A percentile compares a stretch with the other conserved stretches of the same genome.
phyloP scores from a whole-genome alignment of 2,113 vertebrate species.

The Muntiacus muntjak region DNA sequence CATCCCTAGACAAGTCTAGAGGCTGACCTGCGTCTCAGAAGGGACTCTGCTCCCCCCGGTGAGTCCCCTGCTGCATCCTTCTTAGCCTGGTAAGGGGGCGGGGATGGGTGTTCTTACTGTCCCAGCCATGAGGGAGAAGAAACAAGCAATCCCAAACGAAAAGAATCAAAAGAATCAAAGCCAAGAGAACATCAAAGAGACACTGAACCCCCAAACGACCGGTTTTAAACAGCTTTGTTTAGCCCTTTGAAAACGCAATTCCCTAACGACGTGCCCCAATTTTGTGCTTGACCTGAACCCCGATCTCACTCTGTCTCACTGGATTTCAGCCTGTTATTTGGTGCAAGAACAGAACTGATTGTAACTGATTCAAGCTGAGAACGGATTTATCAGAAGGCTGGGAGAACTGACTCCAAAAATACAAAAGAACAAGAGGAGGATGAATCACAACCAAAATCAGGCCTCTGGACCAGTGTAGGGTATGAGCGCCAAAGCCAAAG shows the following conservation, averaged over 20 bases:
- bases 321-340: background rate
- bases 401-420: background rate
- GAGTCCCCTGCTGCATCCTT: background rate
- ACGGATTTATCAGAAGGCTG: background rate
- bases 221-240: background rate
- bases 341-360: background rate
- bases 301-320: background rate
- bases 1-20: background rate
- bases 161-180: background rate
- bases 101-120: background rate
- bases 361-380: background rate
- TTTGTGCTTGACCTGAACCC: background rate
- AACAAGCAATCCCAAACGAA: background rate
- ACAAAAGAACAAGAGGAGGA: background rate
- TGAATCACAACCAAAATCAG: background rate
- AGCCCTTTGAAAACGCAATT: background rate
- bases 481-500: background rate
- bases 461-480: background rate
- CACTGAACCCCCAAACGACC: background rate
- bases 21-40: background rate
- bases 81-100: background rate
- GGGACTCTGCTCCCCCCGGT: background rate
- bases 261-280: background rate
- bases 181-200: background rate
- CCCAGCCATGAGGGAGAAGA: background rate